These are phyloP conservation scores for Therioaphis trifolii DNA, from an alignment of 2,888 invertebrate species.

Conservation along the genomic window DNA sequence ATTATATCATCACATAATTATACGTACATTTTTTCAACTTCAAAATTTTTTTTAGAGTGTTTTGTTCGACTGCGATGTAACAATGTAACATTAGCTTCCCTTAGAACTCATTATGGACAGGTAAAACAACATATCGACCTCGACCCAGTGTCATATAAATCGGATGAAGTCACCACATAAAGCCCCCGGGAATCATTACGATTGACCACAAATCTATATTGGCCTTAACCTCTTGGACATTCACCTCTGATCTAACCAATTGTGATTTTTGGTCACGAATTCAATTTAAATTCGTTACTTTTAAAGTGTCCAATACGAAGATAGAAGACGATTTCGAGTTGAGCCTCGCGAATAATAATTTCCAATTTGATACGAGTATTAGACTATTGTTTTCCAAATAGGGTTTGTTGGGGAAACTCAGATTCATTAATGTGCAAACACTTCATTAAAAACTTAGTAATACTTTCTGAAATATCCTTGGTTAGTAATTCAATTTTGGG, in stretches of 20 bases:
- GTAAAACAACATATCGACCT: conserved; percentile 39
- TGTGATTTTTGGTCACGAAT: conserved; percentile 58
- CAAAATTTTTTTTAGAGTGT: not conserved
- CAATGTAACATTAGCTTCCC: not conserved
- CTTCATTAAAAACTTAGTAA: not conserved
- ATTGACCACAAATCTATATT: conserved; percentile 36
- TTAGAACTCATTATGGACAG: not conserved
- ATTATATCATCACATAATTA: too few relatives aligned
- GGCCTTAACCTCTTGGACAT: conserved; percentile 57
- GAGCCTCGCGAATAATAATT: conserved; percentile 47
- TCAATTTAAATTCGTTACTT: conserved; percentile 34
- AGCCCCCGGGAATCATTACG: conserved; percentile 10
- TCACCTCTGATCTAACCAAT: conserved; percentile 54
- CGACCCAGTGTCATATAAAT: conserved; percentile 41
- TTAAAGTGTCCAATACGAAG: conserved; percentile 27
- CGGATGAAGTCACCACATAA: not conserved
- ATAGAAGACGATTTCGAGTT: conserved; percentile 35
- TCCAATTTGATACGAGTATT: not conserved
- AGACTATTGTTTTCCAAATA: conserved; percentile 48
- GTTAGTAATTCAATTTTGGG: conserved; percentile 1
- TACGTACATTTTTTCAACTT: not conserved
- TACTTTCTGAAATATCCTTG: not conserved
- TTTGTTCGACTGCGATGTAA: not conserved
- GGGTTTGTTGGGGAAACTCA: conserved; percentile 32
- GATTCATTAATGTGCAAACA: conserved; percentile 28